Conservation (phyloP, 2,113 vertebrate genomes). For the Chaetorhynchus papuensis region DNA sequence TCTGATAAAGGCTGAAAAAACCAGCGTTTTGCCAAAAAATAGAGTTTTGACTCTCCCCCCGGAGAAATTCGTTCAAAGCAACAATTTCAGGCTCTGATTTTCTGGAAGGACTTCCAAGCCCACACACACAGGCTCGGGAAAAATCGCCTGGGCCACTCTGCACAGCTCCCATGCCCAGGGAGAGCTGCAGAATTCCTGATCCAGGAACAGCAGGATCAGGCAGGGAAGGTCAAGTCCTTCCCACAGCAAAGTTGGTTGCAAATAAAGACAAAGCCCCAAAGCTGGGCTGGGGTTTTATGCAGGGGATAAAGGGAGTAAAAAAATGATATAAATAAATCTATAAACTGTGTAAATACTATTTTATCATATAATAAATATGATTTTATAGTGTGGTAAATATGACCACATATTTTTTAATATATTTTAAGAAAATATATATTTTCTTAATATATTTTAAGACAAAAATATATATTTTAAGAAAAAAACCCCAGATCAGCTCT, state of each 20-base stretch:
- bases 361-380: neutral
- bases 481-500: neutral
- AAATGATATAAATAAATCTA: no score
- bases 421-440: no score
- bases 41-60: neutral
- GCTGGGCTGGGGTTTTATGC: neutral
- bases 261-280: neutral
- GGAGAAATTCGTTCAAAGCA: conserved; percentile 10
- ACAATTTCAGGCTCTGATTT: conserved; percentile 16
- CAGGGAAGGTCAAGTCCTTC: rapidly evolving
- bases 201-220: neutral
- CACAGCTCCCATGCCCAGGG: neutral
- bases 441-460: neutral
- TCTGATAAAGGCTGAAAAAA: neutral
- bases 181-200: neutral
- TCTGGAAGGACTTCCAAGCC: conserved; percentile 6
- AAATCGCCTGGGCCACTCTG: neutral
- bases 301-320: neutral
- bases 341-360: no score
- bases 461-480: no score
- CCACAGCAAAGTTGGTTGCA: neutral
- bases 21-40: neutral
- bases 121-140: neutral
- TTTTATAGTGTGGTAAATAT: no score
- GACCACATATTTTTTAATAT: neutral